Evolutionary conservation across 2,888 invertebrate genomes (phyloP), one percentile per base, ranked within the genome.

Genomic region (Rhorus exstirpatorius): DNA sequence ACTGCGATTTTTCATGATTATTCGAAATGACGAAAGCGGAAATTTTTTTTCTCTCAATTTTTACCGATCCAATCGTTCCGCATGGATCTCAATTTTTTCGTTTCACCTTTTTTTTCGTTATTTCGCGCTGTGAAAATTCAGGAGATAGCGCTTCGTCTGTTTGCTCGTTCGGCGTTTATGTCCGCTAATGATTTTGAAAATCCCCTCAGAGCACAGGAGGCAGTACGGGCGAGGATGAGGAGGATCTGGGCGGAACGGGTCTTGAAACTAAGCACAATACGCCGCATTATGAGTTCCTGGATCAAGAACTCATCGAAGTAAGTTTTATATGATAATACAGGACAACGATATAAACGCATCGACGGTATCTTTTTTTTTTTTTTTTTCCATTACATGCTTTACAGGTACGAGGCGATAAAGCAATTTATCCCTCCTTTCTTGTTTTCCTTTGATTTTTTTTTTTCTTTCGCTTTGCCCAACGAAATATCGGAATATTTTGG

Each of bases 151-250:
- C 65, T 3, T 31, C 2, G 31, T 31, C 31, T 31, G 31, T 31
- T 2, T 51, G 24, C 70, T 68, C 63, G 12, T 77, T 70, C 83
- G 68, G 82, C 80, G 58, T 79, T 84, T 78, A 78, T 80, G 19
- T 83, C n/a, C n/a, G n/a, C n/a, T 86, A 72, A 86, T 78, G 51
- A 82, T 86, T 83, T 75, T 82, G 86, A 87, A 86, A 86, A 86
- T n/a, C n/a, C 86, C 88, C 90, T 61, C 90, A 95, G 94, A 94
- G 94, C 83, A 95, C 94, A 78, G 95, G 94, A 80, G 93, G 94
- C 90, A 94, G 94, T 89, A 94, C 94, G 80, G 94, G 94, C 58
- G 94, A 94, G 91, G 94, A 94, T 86, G 94, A 94, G 86, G 94
- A 93, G 86, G 93, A 93, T 87, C 90, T 92, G 84, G 91, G 91